Evolutionary conservation across 2,797 vertebrate species (phyloP).

Genomic region (Phataginus tricuspis): DNA sequence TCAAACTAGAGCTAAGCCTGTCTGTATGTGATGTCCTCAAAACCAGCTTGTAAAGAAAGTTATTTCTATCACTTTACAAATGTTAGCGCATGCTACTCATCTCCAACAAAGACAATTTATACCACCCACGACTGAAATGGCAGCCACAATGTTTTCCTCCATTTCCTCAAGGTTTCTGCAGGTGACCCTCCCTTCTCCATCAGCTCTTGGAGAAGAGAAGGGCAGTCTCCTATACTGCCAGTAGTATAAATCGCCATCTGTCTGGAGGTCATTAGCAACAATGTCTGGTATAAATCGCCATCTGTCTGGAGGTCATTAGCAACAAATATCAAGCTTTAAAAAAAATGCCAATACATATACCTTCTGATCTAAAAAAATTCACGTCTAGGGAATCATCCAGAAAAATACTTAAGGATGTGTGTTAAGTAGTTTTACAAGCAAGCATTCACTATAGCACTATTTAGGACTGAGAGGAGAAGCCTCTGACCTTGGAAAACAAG

Average conservation of each 20-base stretch:
- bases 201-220: not conserved
- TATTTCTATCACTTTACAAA: constrained; percentile 36
- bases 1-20: constrained; percentile 7
- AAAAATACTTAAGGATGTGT: not conserved
- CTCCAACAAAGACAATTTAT: not conserved
- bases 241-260: constrained; percentile 14
- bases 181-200: not conserved
- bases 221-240: not conserved
- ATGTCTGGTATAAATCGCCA: not conserved
- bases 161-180: not conserved
- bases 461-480: not conserved
- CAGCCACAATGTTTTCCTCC: not conserved
- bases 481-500: not conserved
- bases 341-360: not conserved
- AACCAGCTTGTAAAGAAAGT: not conserved
- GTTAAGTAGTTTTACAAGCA: not conserved
- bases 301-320: constrained; percentile 12
- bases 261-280: not conserved
- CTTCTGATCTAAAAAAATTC: not conserved
- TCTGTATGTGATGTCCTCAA: constrained; percentile 10
- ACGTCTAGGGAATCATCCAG: constrained; percentile 27
- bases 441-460: not conserved
- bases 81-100: not conserved
- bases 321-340: not conserved
- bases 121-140: not conserved